Evolutionary conservation across 2,113 vertebrate genomes (phyloP).

Genomic region (Rhinopomastus cyanomelas): DNA sequence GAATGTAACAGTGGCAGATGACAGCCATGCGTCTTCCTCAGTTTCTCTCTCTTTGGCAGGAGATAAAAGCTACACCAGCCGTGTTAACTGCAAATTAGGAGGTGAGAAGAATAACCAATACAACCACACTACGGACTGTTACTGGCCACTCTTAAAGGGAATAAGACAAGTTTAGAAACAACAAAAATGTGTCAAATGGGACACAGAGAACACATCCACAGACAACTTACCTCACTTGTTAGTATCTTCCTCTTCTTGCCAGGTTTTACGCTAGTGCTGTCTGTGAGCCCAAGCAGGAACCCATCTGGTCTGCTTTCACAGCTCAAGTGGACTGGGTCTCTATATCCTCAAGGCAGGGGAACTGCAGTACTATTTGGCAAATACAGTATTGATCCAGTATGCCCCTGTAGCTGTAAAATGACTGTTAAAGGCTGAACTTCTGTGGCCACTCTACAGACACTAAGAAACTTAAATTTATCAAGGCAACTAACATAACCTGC

Average conservation of each 20-base stretch:
- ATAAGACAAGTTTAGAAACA: neutral
- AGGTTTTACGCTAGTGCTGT: accelerated
- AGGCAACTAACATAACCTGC: neutral
- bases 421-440: neutral
- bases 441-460: neutral
- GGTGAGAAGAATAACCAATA: neutral
- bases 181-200: neutral
- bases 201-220: neutral
- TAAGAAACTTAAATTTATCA: neutral
- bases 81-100: neutral
- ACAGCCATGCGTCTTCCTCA: neutral
- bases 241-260: neutral
- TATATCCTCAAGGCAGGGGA: neutral
- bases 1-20: neutral
- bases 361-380: neutral
- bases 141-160: neutral
- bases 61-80: neutral
- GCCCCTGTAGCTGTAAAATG: neutral
- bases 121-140: neutral
- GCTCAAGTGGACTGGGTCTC: neutral
- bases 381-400: neutral
- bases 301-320: neutral
- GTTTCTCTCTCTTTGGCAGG: neutral
- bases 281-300: neutral
- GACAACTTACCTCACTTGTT: neutral